Conservation (phyloP, 2,888 invertebrate genomes). For the Kuschelorhynchus macadamiae region DNA sequence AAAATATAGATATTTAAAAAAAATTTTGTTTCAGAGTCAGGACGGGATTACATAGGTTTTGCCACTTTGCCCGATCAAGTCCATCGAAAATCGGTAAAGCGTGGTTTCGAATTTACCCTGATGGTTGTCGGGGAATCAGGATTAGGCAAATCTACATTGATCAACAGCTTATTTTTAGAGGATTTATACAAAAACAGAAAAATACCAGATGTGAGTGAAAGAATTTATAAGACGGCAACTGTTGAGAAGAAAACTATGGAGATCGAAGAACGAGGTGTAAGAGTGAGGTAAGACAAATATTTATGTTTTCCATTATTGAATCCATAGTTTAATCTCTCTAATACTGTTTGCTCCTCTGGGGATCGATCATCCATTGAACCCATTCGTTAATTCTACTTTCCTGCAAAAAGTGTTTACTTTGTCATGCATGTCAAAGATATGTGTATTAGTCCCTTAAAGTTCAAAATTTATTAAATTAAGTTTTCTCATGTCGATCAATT, state of each 20-base stretch:
- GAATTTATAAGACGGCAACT: conserved; percentile 78
- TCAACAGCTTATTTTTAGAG: conserved; percentile 92
- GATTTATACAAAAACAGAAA: conserved; percentile 92
- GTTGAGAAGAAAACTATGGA: conserved; percentile 90
- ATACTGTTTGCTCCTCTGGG: too few species aligned
- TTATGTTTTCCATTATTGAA: neutral
- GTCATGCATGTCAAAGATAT: too few species aligned
- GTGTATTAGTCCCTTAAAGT: too few species aligned
- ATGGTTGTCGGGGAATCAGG: conserved; percentile 98
- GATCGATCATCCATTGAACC: too few species aligned
- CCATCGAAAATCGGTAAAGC: conserved; percentile 95
- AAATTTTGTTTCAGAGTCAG: conserved; percentile 62
- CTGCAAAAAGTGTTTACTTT: too few species aligned
- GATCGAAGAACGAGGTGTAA: conserved; percentile 94
- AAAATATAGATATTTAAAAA: too few species aligned
- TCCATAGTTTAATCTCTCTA: neutral
- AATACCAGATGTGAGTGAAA: conserved; percentile 76
- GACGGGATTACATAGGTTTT: conserved; percentile 92
- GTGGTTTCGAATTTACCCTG: conserved; percentile 96
- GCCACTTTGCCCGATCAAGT: conserved; percentile 97
- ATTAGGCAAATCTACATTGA: conserved; percentile 93
- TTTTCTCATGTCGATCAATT: too few species aligned
- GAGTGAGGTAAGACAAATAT: conserved; percentile 73
- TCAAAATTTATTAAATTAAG: too few species aligned
- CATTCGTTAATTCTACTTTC: too few species aligned